phyloP scores from a whole-genome alignment of 2,113 vertebrate genomes.

The Neogale vison region DNA sequence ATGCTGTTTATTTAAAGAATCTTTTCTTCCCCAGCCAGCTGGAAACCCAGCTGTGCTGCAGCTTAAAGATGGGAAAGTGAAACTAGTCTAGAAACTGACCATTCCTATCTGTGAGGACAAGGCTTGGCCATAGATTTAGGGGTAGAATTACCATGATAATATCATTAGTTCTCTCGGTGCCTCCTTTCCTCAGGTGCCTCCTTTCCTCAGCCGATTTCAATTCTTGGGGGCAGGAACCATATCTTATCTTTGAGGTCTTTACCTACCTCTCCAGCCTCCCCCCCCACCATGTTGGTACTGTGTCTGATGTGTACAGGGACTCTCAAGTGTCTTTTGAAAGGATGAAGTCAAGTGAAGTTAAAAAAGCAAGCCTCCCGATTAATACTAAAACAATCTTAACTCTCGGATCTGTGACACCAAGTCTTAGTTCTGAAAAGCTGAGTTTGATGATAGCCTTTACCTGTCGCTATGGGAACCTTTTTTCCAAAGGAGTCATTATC shows the following conservation, averaged over 20 bases:
- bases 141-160: not conserved
- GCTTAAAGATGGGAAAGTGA: constrained; percentile 70
- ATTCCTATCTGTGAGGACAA: not conserved
- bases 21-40: constrained; percentile 75
- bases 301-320: not conserved
- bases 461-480: constrained; percentile 65
- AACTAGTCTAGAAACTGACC: constrained; percentile 74
- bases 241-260: constrained; percentile 15
- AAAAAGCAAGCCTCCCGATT: constrained; percentile 52
- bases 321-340: constrained; percentile 53
- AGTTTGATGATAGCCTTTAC: constrained; percentile 61
- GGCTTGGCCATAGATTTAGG: not conserved
- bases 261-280: not conserved
- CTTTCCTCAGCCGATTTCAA: not conserved
- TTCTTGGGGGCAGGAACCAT: not conserved
- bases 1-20: constrained; percentile 77
- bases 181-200: constrained; percentile 42
- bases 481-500: constrained; percentile 46
- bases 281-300: not conserved
- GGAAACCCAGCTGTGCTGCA: constrained; percentile 78
- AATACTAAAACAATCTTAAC: constrained; percentile 50
- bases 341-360: constrained; percentile 60
- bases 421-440: constrained; percentile 20
- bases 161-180: constrained; percentile 32
- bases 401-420: not conserved